These are phyloP conservation scores for Miniopterus natalensis DNA, from an alignment of 2,113 vertebrate genomes.

Conservation along the genomic window DNA sequence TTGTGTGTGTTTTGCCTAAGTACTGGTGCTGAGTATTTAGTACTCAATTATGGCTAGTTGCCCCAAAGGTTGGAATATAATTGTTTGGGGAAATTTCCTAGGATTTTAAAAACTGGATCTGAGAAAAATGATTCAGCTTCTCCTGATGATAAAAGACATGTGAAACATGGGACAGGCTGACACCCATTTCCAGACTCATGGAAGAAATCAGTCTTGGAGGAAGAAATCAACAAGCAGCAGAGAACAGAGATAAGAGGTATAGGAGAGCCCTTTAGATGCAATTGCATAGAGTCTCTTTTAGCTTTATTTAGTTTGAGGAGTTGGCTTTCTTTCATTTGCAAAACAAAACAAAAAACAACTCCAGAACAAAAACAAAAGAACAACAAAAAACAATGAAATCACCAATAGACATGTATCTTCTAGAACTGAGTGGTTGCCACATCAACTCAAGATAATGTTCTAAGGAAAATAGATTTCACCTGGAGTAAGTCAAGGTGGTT, in stretches of 20 bases:
- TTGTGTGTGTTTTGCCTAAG: neutral
- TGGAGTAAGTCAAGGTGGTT: neutral
- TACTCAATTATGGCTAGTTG: neutral
- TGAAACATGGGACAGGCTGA: neutral
- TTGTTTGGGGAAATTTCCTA: neutral
- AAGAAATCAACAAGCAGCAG: neutral
- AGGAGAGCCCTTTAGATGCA: neutral
- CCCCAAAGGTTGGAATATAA: neutral
- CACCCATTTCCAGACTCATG: neutral
- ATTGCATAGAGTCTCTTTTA: neutral
- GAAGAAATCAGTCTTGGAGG: neutral
- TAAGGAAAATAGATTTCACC: neutral
- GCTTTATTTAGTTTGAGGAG: constrained; percentile 16
- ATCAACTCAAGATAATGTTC: neutral
- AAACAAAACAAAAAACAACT: neutral
- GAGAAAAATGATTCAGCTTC: neutral
- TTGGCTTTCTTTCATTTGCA: neutral
- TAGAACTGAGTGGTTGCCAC: neutral
- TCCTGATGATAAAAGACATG: neutral
- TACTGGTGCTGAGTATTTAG: neutral
- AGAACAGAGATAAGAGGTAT: neutral
- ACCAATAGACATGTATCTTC: neutral
- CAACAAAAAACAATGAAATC: neutral
- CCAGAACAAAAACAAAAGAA: neutral
- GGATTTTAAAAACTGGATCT: neutral